These are phyloP conservation scores for Columba livia DNA, from an alignment of 2,113 vertebrate species.

Conservation along the genomic window DNA sequence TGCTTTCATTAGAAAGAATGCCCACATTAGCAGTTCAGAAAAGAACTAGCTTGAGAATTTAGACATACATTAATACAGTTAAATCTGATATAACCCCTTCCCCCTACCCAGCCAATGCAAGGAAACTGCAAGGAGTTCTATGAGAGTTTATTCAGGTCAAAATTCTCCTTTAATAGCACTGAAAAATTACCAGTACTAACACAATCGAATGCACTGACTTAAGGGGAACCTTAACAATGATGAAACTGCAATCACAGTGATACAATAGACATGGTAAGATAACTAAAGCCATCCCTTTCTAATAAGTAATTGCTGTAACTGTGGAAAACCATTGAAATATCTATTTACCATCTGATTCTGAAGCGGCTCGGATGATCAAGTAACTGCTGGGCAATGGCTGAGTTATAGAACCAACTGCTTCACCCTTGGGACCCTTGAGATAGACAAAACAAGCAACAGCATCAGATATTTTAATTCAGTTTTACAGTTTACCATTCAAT, in stretches of 20 bases:
- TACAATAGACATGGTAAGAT: not conserved
- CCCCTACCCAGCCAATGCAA: not conserved
- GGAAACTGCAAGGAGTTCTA: not conserved
- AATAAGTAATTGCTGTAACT: not conserved
- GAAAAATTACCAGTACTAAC: not conserved
- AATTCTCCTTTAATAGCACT: not conserved
- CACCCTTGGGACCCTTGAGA: slow-evolving; percentile 95
- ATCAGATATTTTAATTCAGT: not conserved
- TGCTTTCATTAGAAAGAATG: not conserved
- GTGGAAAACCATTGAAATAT: not conserved
- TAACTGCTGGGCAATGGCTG: slow-evolving; percentile 98
- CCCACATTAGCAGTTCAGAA: not conserved
- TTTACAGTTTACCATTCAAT: not conserved
- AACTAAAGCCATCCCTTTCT: not conserved
- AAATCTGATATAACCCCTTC: not conserved
- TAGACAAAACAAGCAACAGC: slow-evolving; percentile 27
- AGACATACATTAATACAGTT: not conserved
- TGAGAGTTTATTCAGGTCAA: not conserved
- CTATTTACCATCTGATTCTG: slow-evolving; percentile 94
- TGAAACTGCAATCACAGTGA: not conserved
- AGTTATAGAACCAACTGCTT: slow-evolving; percentile 97
- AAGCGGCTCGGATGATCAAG: slow-evolving; percentile 94
- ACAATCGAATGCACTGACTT: not conserved
- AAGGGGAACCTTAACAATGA: not conserved
- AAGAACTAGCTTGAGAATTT: not conserved